These are phyloP conservation scores for Cichlasoma orientale DNA, from an alignment of 2,797 vertebrate species.

Conservation along the genomic window DNA sequence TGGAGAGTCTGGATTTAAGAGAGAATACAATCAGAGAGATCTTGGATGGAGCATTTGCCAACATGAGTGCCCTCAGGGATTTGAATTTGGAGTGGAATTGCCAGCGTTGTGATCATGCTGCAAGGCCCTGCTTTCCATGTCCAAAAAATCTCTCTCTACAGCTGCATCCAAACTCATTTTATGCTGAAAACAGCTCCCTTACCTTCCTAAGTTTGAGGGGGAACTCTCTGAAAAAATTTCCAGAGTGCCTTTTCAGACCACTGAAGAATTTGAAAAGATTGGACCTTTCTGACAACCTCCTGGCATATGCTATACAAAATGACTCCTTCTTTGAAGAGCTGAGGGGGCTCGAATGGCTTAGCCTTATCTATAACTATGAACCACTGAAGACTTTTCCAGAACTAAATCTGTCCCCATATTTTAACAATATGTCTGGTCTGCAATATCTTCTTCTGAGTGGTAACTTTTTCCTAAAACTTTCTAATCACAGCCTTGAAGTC, in stretches of 20 bases:
- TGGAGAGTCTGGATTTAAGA: constrained; percentile 78
- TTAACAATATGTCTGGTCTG: constrained; percentile 71
- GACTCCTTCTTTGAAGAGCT: constrained; percentile 81
- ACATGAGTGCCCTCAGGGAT: constrained; percentile 66
- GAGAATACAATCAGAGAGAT: constrained; percentile 83
- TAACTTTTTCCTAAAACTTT: constrained; percentile 80
- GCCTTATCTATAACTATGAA: constrained; percentile 83
- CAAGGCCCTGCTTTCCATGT: constrained; percentile 85
- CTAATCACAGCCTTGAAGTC: constrained; percentile 59
- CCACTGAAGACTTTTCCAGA: constrained; percentile 64
- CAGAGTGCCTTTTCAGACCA: constrained; percentile 68
- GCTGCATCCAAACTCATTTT: constrained; percentile 69
- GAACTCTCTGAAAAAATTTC: constrained; percentile 81
- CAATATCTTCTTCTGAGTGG: constrained; percentile 76
- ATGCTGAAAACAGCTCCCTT: constrained; percentile 69
- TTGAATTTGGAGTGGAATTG: constrained; percentile 88
- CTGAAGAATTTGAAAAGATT: constrained; percentile 68
- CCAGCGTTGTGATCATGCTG: constrained; percentile 88
- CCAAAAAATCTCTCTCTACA: constrained; percentile 67
- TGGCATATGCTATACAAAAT: constrained; percentile 75
- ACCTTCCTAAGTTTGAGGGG: constrained; percentile 71
- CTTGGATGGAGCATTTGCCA: constrained; percentile 73
- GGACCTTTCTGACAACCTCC: constrained; percentile 83
- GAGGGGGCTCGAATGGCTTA: constrained; percentile 72
- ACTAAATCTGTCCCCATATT: constrained; percentile 72